Base-by-base conservation (phyloP, 1,140 invertebrate species). In the Neodiprion lecontei region DNA sequence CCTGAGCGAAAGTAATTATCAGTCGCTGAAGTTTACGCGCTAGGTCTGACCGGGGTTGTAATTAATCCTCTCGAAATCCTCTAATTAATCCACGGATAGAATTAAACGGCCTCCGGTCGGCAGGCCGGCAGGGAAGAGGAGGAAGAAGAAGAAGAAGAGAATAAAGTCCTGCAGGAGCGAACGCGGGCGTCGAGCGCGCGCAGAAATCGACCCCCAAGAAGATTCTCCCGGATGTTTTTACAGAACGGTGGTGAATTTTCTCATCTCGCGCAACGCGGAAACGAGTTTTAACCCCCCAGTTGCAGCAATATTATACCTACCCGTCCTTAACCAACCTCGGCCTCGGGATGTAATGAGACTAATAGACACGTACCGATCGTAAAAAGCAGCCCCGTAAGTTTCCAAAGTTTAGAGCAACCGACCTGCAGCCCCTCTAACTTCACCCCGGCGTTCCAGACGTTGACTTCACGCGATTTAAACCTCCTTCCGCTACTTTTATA, bases 301-400 rank as follows among this genome's bases (percentile, higher is more conserved):
- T 21, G 17, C 17, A 21, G 17, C 17, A 21, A 21, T 21, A 21
- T 21, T 21, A 21, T 21, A 21, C 17, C 17, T 21, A 21, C 17
- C 17, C 17, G 17, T 21, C 17, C 17, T 21, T 21, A 21, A 21
- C 17, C 17, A 21, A 21, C 17, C 17, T 21, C 17, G 17, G 53
- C 53, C 53, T 61, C 10, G 78, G 73, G 65, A 75, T 76, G 76
- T 83, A 83, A 86, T 84, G 83, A 81, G 77, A 77, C 83, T 87
- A 87, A 87, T 87, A 85, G 84, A 87, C 85, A 87, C 84, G 84
- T 87, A 85, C 76, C 53, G 77, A 73, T 84, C 84, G 82, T 86
- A 85, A 87, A 86, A 85, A 84, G 68, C 47, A 77, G 73, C 81
- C 75, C 68, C 75, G n/a, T 74, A 73, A 74, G 79, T 82, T 75